phyloP scores from a whole-genome alignment of 2,888 invertebrate species.

The Aethes cnicana region DNA sequence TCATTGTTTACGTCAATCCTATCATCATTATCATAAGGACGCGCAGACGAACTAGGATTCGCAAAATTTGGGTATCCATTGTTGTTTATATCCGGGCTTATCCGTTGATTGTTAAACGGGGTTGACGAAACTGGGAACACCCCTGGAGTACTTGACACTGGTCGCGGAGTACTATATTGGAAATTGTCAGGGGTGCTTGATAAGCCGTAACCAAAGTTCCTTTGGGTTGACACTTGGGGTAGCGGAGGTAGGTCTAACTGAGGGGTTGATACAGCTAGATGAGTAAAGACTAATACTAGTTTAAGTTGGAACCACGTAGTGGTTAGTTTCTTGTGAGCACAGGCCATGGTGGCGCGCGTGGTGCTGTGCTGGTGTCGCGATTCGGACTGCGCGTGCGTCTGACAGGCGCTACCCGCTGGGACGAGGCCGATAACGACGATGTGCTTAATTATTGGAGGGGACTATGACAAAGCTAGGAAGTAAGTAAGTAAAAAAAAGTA shows the following conservation, averaged over 20 bases:
- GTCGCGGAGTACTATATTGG: constrained; percentile 62
- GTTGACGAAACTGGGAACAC: constrained; percentile 66
- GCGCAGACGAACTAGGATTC: constrained; percentile 56
- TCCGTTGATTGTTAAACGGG: constrained; percentile 50
- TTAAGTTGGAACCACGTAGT: constrained; percentile 53
- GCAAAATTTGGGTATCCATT: constrained; percentile 69
- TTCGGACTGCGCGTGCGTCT: constrained; percentile 64
- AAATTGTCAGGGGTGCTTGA: constrained; percentile 66
- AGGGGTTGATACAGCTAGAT: constrained; percentile 49
- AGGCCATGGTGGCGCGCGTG: constrained; percentile 74
- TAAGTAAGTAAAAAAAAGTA: too few species aligned
- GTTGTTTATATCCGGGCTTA: constrained; percentile 74
- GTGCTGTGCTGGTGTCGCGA: constrained; percentile 65
- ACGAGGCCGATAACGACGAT: constrained; percentile 18
- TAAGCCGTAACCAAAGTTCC: constrained; percentile 62
- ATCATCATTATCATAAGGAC: constrained; percentile 68
- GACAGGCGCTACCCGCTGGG: too few species aligned
- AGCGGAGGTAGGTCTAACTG: constrained; percentile 83
- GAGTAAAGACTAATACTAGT: constrained; percentile 44
- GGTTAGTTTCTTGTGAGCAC: constrained; percentile 48
- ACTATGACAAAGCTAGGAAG: background rate
- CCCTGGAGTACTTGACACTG: constrained; percentile 53
- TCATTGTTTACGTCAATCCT: constrained; percentile 73
- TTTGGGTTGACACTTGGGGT: constrained; percentile 56
- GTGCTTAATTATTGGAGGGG: constrained; percentile 3